Conservation (phyloP, 92 coral and sea anemone genomes). For the Nematostella vectensis region DNA sequence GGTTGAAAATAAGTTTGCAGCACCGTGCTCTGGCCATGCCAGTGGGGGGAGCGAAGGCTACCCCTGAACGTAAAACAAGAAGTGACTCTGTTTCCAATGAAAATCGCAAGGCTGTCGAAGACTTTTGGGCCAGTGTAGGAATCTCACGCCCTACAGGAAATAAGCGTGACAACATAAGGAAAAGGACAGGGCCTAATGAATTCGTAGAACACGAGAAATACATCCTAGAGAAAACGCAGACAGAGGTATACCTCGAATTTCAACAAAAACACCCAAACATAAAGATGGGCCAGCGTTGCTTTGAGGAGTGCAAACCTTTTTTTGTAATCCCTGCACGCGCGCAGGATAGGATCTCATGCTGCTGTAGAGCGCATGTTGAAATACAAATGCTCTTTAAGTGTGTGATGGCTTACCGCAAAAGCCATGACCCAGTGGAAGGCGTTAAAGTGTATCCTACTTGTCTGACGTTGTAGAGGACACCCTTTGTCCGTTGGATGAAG, state of each 20-base stretch:
- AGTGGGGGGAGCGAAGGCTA: neutral
- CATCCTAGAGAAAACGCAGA: slow-evolving; percentile 47
- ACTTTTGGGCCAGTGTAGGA: slow-evolving; percentile 43
- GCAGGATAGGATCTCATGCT: slow-evolving; percentile 31
- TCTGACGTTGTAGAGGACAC: slow-evolving; percentile 24
- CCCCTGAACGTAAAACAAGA: slow-evolving; percentile 12
- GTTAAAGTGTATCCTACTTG: slow-evolving; percentile 16
- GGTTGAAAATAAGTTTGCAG: slow-evolving; percentile 10
- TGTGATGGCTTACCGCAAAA: slow-evolving; percentile 29
- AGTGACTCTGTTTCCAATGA: slow-evolving; percentile 4
- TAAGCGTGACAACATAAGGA: slow-evolving; percentile 28
- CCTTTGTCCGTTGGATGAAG: slow-evolving; percentile 16
- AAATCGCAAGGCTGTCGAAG: slow-evolving; percentile 20
- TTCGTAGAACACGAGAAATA: slow-evolving; percentile 41
- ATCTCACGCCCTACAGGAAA: slow-evolving; percentile 51
- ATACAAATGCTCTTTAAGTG: slow-evolving; percentile 23
- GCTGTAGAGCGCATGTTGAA: slow-evolving; percentile 44
- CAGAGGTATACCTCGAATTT: slow-evolving; percentile 47
- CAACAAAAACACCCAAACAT: slow-evolving; percentile 38
- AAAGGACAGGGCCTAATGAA: slow-evolving; percentile 26
- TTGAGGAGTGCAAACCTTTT: slow-evolving; percentile 49
- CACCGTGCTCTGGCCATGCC: slow-evolving; percentile 3
- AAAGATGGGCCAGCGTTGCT: slow-evolving; percentile 35
- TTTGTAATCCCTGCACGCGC: slow-evolving; percentile 28
- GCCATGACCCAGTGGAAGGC: neutral